A percentile compares a stretch with the other conserved stretches of the same genome.
phyloP scores from a whole-genome alignment of 2,888 invertebrate species.

The Volucella bombylans region DNA sequence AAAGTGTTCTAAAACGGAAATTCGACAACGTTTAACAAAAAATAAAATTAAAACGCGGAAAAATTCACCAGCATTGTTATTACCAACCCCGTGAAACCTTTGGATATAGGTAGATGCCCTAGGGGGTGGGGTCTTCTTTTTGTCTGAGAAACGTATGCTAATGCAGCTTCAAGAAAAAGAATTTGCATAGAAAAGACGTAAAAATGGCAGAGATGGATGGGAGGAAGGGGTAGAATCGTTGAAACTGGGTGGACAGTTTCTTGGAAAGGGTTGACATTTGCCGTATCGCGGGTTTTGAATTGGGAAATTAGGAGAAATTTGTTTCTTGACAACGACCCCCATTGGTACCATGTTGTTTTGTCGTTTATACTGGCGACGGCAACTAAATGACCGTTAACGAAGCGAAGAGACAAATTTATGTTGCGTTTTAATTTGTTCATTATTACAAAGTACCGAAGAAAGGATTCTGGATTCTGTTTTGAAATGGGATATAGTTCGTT shows the following conservation, averaged over 20 bases:
- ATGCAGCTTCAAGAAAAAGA: slow-evolving; percentile 70
- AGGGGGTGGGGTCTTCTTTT: slow-evolving; percentile 37
- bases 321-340: slow-evolving; percentile 69
- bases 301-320: slow-evolving; percentile 71
- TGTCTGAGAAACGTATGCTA: slow-evolving; percentile 68
- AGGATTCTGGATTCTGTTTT: slow-evolving; percentile 6
- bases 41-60: slow-evolving; percentile 74
- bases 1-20: slow-evolving; percentile 73
- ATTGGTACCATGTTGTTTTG: slow-evolving; percentile 71
- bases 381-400: slow-evolving; percentile 73
- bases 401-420: slow-evolving; percentile 69
- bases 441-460: slow-evolving; percentile 23
- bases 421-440: slow-evolving; percentile 63
- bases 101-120: background rate
- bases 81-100: slow-evolving; percentile 14
- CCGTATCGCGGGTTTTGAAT: slow-evolving; percentile 59
- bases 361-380: slow-evolving; percentile 63
- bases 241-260: slow-evolving; percentile 45
- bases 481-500: slow-evolving; percentile 35
- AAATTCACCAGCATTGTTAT: slow-evolving; percentile 64
- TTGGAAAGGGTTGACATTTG: slow-evolving; percentile 64
- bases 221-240: slow-evolving; percentile 55
- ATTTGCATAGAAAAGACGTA: slow-evolving; percentile 74
- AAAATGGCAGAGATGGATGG: slow-evolving; percentile 72
- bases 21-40: slow-evolving; percentile 74